Evolutionary conservation across 1,140 invertebrate species (phyloP), one percentile per base, ranked within the genome.

Genomic region (Achroia grisella): DNA sequence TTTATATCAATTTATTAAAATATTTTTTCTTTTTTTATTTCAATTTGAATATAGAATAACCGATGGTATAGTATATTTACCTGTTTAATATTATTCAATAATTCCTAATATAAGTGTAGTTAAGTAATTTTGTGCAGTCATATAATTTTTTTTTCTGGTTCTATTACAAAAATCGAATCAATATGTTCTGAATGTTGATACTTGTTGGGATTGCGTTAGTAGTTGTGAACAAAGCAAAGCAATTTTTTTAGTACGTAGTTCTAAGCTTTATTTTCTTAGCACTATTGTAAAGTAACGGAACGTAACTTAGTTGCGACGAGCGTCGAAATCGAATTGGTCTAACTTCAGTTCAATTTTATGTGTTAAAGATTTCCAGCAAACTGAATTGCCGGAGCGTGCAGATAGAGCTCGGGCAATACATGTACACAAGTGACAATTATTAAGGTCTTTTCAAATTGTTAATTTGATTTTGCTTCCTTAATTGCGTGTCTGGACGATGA

Each of bases 281-380:
- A 23, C 17, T n/a, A 29, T 15, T 44, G 10, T 36, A 23, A 39
- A 32, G 35, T 43, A 43, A 31, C 15, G 17, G 32, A 17, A 29
- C 39, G 44, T 39, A 43, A 52, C 39, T 35, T 41, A 40, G 42
- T 41, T 40, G 10, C 12, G 39, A 17, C 15, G 28, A 29, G n/a
- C 41, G 34, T 10, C 17, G n/a, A 35, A 54, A 54, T 48, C 31
- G 34, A 48, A 48, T 54, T 45, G 35, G 41, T 41, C 37, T 43
- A 31, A 34, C 51, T 48, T 27, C 37, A 44, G 48, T 54, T 48
- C 13, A 27, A 48, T 48, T 53, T 44, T 34, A 11, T 36, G 29
- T 9, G 29, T 40, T 29, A 10, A 43, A 39, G 32, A 43, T 47
- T 47, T 42, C 9, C 9, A 45, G 39, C 29, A 39, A 44, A 51